Base-by-base conservation (phyloP, 2,797 vertebrate species). In the Cercopithecus diana region DNA sequence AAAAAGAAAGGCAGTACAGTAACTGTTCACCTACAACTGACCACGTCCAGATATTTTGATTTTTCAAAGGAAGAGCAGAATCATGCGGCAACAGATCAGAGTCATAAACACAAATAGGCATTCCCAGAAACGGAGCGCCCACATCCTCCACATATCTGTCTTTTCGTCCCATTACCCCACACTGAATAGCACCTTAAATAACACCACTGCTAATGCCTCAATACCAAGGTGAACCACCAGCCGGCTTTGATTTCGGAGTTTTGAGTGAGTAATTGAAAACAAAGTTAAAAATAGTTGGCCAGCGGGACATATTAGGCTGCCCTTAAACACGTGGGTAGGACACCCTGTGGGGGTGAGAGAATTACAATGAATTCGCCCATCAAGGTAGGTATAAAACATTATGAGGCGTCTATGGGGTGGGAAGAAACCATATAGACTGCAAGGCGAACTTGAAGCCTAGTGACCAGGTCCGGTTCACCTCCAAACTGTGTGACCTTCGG, bases 191-290 rank as follows among this genome's bases (percentile, higher is more conserved):
- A 26, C 52, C 52, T 55, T 52, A 77, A 83, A 82, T 39, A 22
- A 43, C 55, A 36, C 28, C n/a, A 4, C 17, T 26, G 20, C 50
- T 17, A 28, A 67, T 15, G 50, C 76, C 67, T 57, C 43, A 5
- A 9, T 17, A 76, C 26, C n/a, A 41, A 96, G 81, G 90, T 24
- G 84, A 92, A 15, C 83, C 36, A 22, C 73, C 41, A 94, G 72
- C 3, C 24, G 7, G 30, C 86, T 55, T 95, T 88, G 95, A 92
- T 82, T 95, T 86, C 30, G 64, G 57, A 97, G 28, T 93, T 93
- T 67, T 0, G 8, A 94, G 76, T 73, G 82, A 85, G 14, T 76
- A 91, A 92, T 79, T 89, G 96, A 97, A 97, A 98, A 97, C 93
- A 92, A 98, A 1, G 55, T 93, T 96, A 80, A 94, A 97, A 94